A percentile compares a stretch with the other conserved stretches of the same genome.
Conservation (phyloP, 2,797 vertebrate genomes). For the Nannoperca obscura region DNA sequence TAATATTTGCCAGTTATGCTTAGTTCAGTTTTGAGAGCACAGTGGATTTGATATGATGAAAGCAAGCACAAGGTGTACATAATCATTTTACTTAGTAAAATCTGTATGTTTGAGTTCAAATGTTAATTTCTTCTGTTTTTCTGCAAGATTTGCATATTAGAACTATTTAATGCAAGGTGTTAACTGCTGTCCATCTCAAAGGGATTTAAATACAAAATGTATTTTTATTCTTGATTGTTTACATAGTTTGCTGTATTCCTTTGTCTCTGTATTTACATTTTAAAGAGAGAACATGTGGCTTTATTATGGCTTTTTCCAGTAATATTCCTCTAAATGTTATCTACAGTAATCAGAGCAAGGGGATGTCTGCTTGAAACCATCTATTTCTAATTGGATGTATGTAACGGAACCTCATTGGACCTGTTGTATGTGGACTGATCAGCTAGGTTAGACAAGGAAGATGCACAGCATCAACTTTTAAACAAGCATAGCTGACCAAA, state of each 20-base stretch:
- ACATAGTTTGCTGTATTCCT: background rate
- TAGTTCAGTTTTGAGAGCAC: background rate
- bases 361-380: slow-evolving; percentile 12
- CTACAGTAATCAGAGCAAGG: slow-evolving; percentile 10
- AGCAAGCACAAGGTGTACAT: background rate
- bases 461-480: slow-evolving; percentile 40
- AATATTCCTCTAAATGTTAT: slow-evolving; percentile 27
- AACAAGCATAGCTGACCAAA: slow-evolving; percentile 52
- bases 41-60: slow-evolving; percentile 1
- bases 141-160: background rate
- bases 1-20: background rate
- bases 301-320: background rate
- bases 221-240: background rate
- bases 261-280: background rate
- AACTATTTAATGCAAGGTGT: background rate
- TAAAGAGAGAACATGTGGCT: background rate
- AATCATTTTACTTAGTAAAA: no score
- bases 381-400: slow-evolving; percentile 59
- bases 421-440: slow-evolving; percentile 29
- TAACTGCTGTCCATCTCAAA: background rate
- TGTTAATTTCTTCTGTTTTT: background rate
- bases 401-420: slow-evolving; percentile 39
- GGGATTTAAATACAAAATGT: background rate
- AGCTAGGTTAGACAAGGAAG: slow-evolving; percentile 47
- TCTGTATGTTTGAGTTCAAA: background rate